Evolutionary conservation across 2,888 invertebrate genomes (phyloP).

Genomic region (Mythimna vitellina): DNA sequence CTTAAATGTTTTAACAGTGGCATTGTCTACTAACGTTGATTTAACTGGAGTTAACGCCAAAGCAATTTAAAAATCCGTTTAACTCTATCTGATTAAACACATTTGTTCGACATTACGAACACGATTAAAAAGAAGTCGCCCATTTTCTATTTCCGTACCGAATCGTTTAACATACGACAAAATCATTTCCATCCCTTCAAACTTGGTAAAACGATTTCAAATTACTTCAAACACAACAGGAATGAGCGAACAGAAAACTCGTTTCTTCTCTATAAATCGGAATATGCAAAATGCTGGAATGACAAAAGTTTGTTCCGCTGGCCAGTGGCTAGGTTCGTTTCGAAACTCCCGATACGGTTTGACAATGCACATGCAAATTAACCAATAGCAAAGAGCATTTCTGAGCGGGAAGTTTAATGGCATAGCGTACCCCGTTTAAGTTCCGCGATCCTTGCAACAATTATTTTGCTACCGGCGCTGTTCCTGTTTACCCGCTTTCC

Average conservation of each 20-base stretch:
- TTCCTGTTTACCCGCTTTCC: constrained; percentile 72
- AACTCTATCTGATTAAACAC: constrained; percentile 24
- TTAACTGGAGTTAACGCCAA: neutral
- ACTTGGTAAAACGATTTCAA: constrained; percentile 60
- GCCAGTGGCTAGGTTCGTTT: constrained; percentile 80
- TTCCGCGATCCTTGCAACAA: constrained; percentile 82
- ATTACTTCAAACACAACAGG: constrained; percentile 67
- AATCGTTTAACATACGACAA: constrained; percentile 62
- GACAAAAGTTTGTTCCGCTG: constrained; percentile 83
- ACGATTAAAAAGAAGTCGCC: constrained; percentile 28
- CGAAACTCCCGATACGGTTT: constrained; percentile 85
- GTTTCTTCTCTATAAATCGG: constrained; percentile 71
- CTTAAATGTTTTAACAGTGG: neutral
- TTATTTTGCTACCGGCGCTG: constrained; percentile 74
- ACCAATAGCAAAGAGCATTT: constrained; percentile 82
- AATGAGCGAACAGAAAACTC: constrained; percentile 62
- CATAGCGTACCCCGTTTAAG: constrained; percentile 74
- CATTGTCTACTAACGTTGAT: too few species aligned
- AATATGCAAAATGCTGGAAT: constrained; percentile 78
- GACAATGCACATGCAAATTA: constrained; percentile 90
- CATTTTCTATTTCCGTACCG: constrained; percentile 71
- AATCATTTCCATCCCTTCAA: constrained; percentile 66
- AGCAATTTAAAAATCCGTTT: constrained; percentile 19
- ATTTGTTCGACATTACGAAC: constrained; percentile 21
- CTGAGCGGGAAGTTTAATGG: constrained; percentile 87